A percentile compares a stretch with the other conserved stretches of the same genome.
phyloP scores from a whole-genome alignment of 1,140 invertebrate species.

The Dreissena rostriformis region DNA sequence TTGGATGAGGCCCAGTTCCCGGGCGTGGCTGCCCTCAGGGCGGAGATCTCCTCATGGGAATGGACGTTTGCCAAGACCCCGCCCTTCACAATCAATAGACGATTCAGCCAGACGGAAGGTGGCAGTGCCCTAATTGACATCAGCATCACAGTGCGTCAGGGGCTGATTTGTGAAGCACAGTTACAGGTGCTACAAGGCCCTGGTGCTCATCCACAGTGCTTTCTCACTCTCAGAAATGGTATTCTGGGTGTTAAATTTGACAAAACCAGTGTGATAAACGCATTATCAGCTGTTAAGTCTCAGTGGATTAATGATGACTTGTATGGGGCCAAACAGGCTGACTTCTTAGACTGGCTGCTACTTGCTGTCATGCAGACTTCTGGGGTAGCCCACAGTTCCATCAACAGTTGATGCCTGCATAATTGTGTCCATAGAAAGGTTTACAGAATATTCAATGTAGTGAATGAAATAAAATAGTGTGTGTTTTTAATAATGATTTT shows the following conservation, averaged over 20 bases:
- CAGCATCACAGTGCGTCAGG: constrained; percentile 3
- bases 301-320: constrained; percentile 32
- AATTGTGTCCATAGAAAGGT: too few species aligned
- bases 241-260: background rate
- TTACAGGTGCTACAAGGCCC: background rate
- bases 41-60: constrained; percentile 31
- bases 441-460: too few species aligned
- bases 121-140: constrained; percentile 1
- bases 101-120: background rate
- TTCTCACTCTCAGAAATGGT: constrained; percentile 8
- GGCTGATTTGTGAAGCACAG: constrained; percentile 4
- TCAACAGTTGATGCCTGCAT: too few species aligned
- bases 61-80: constrained; percentile 51
- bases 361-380: constrained; percentile 29
- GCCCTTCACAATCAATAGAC: constrained; percentile 26
- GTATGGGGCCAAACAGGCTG: constrained; percentile 1
- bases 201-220: background rate
- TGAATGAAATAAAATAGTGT: too few species aligned
- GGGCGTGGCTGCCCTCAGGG: constrained; percentile 12
- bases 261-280: background rate
- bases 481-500: too few species aligned
- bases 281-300: constrained; percentile 24
- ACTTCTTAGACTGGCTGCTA: constrained; percentile 32
- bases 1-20: constrained; percentile 9
- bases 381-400: too few species aligned